Base-by-base conservation (phyloP, 2,888 invertebrate genomes). In the Protula sp. region DNA sequence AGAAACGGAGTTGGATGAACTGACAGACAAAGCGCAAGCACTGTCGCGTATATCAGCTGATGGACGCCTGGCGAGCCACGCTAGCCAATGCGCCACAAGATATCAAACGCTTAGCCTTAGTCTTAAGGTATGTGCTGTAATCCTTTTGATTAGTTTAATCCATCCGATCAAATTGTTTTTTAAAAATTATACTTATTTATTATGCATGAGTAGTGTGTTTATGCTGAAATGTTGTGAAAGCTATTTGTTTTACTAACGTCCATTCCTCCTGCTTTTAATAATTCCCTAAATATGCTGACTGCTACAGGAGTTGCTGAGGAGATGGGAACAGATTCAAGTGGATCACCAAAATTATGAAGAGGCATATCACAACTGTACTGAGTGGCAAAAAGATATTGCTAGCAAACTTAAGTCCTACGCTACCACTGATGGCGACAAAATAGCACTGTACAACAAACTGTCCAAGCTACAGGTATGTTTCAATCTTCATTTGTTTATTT, bases 301-400 rank as follows among this genome's bases (percentile, higher is more conserved):
- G 24, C 24, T 50, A 26, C 87, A 78, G 75, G 77, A 78, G 55
- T 64, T 74, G 57, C 54, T 74, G 59, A 75, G 75, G 67, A 67
- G 74, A 2, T 77, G 73, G 69, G 92, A 92, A 76, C 87, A 88
- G 61, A 90, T 92, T 81, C 92, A 92, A 0, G 88, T 89, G 67
- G 89, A 89, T 70, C 94, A 97, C 74, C 88, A 88, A 75, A 87
- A 88, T 62, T 87, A 92, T 59, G 89, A 90, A 69, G 85, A 87
- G 57, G 85, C 87, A 51, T 86, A 89, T 59, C 87, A 89, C 68
- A 85, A 87, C 47, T 90, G 91, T 73, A 89, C 88, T 72, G 89
- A 91, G 70, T 94, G 94, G 81, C 91, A 93, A 72, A 93, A 92
- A 76, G 90, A 90, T 72, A 85, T 92, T 22, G 91, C 92, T 89